These are phyloP conservation scores for Salvelinus alpinus DNA, from an alignment of 2,113 vertebrate genomes.

Conservation along the genomic window DNA sequence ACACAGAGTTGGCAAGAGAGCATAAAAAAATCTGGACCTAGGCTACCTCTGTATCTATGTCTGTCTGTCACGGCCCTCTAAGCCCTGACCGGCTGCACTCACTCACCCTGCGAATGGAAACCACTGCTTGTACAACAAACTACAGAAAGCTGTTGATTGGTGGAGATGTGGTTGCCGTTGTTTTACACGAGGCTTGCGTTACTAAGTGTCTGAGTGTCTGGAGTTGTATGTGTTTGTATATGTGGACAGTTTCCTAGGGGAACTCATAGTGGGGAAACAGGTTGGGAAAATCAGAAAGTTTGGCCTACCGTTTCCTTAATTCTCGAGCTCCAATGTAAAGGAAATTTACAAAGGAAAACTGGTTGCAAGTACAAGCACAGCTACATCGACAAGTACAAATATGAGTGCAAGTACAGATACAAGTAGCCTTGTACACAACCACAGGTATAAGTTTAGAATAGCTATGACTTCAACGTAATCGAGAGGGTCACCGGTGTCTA, in stretches of 20 bases:
- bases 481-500: constrained; percentile 36
- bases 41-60: no score
- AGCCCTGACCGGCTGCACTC: constrained; percentile 57
- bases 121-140: constrained; percentile 34
- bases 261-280: constrained; percentile 1
- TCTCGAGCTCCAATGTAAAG: constrained; percentile 13
- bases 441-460: constrained; percentile 17
- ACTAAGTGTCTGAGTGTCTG: constrained; percentile 39
- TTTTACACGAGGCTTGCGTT: constrained; percentile 32
- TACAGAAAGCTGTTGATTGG: constrained; percentile 18
- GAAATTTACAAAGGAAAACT: constrained; percentile 12
- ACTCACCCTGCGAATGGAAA: constrained; percentile 38
- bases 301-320: constrained; percentile 25
- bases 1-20: no score
- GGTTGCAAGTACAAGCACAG: constrained; percentile 8
- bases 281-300: constrained; percentile 26
- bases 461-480: constrained; percentile 23
- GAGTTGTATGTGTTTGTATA: constrained; percentile 47
- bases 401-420: neutral
- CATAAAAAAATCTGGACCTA: no score
- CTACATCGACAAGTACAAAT: neutral
- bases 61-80: constrained; percentile 27
- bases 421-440: constrained; percentile 5
- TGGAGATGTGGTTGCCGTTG: neutral
- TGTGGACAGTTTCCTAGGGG: constrained; percentile 53